phyloP scores from a whole-genome alignment of 2,888 invertebrate genomes.

The Hydrotaea cyrtoneurina region DNA sequence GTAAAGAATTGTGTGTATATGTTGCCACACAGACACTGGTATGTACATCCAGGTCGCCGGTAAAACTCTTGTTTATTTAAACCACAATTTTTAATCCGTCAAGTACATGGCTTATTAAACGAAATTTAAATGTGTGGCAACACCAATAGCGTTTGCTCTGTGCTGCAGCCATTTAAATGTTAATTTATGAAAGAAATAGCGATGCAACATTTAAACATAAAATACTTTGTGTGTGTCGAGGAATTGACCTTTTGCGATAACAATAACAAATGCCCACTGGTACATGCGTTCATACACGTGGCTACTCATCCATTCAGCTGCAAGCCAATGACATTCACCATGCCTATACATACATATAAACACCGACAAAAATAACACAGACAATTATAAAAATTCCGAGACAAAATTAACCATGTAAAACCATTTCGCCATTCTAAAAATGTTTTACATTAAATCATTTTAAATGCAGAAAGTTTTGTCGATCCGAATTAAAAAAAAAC shows the following conservation, averaged over 20 bases:
- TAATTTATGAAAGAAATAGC: conserved; percentile 47
- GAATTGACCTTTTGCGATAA: conserved; percentile 48
- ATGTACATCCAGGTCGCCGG: background rate
- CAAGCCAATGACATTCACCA: background rate
- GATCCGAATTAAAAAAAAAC: too few species aligned
- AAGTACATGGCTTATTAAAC: conserved; percentile 55
- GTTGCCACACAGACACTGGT: background rate
- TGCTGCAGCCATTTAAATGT: conserved; percentile 57
- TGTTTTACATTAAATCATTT: background rate
- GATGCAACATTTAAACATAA: conserved; percentile 43
- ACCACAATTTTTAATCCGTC: conserved; percentile 56
- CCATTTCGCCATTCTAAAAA: conserved; percentile 33
- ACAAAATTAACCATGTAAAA: too few species aligned
- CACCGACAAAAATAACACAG: too few species aligned
- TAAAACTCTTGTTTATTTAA: conserved; percentile 37
- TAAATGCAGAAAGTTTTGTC: too few species aligned
- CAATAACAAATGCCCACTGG: conserved; percentile 23
- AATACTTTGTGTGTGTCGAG: conserved; percentile 18
- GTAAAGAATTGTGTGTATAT: background rate
- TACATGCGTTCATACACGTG: conserved; percentile 17
- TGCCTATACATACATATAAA: background rate
- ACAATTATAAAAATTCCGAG: too few species aligned
- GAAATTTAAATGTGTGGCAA: conserved; percentile 57
- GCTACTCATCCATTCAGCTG: conserved; percentile 26
- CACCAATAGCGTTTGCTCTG: conserved; percentile 35